Evolutionary conservation across 2,888 invertebrate species (phyloP).

Genomic region (Sceliomorpha sp.): DNA sequence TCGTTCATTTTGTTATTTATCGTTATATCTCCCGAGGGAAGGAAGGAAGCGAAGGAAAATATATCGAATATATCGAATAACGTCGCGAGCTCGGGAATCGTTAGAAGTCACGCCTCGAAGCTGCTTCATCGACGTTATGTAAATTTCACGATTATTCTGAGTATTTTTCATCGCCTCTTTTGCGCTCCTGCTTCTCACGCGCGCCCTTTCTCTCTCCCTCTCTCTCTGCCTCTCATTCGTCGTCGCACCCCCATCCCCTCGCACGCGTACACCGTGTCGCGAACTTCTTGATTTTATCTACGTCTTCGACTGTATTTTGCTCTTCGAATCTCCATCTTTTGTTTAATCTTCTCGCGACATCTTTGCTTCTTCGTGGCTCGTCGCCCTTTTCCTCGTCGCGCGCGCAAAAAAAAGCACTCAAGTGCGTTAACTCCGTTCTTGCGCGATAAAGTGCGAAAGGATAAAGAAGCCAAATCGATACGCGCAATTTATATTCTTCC

Average conservation of each 20-base stretch:
- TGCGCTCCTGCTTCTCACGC: slow-evolving; percentile 24
- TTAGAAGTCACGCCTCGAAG: slow-evolving; percentile 30
- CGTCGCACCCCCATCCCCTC: too few species aligned
- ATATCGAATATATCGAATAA: slow-evolving; percentile 11
- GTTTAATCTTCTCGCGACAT: too few species aligned
- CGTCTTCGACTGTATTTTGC: slow-evolving; percentile 24
- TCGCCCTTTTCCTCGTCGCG: too few species aligned
- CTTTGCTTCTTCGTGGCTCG: too few species aligned
- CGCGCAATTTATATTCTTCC: too few species aligned
- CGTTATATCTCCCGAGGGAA: not conserved
- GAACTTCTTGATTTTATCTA: slow-evolving; percentile 42
- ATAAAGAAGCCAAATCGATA: too few species aligned
- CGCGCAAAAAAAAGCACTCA: too few species aligned
- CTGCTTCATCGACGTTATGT: slow-evolving; percentile 48
- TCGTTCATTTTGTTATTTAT: too few species aligned
- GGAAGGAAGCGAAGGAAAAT: slow-evolving; percentile 17
- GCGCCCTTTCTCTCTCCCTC: slow-evolving; percentile 26
- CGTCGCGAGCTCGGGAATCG: slow-evolving; percentile 33
- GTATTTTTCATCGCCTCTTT: slow-evolving; percentile 43
- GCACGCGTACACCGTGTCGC: slow-evolving; percentile 24
- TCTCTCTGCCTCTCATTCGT: too few species aligned
- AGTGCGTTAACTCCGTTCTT: too few species aligned
- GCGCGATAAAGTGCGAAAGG: too few species aligned
- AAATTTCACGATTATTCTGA: slow-evolving; percentile 49
- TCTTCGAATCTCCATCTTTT: slow-evolving; percentile 30